Evolutionary conservation across 2,888 invertebrate genomes (phyloP).

Genomic region (Drosophila barbarae): DNA sequence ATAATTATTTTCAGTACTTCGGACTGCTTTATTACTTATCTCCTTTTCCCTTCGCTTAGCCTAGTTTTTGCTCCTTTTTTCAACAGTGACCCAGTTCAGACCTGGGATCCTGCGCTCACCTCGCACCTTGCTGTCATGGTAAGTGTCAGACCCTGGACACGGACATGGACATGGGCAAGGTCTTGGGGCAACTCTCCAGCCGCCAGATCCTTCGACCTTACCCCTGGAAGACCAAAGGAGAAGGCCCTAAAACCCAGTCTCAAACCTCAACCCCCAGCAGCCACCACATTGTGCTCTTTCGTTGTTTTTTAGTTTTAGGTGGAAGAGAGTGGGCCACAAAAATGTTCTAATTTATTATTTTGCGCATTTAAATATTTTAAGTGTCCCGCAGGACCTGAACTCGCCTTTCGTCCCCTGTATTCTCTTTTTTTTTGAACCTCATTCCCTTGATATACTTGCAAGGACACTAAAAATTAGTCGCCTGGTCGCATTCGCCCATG

Average conservation of each 20-base stretch:
- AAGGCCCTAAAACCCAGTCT: slow-evolving; percentile 3
- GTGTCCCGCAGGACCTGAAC: slow-evolving; percentile 67
- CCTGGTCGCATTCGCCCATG: slow-evolving; percentile 40
- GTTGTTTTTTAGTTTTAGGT: slow-evolving; percentile 47
- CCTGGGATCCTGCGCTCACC: slow-evolving; percentile 23
- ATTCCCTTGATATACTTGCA: slow-evolving; percentile 58
- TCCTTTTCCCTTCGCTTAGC: slow-evolving; percentile 6
- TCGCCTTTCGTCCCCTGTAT: slow-evolving; percentile 25
- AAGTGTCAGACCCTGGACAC: slow-evolving; percentile 52
- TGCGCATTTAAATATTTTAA: slow-evolving; percentile 77
- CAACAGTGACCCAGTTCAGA: slow-evolving; percentile 54
- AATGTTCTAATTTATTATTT: slow-evolving; percentile 74
- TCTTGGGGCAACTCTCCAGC: slow-evolving; percentile 22
- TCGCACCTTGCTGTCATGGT: slow-evolving; percentile 52
- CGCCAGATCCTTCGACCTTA: slow-evolving; percentile 7
- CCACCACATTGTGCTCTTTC: slow-evolving; percentile 37
- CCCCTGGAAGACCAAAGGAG: slow-evolving; percentile 6
- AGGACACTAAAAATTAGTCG: slow-evolving; percentile 74
- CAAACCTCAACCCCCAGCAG: background rate
- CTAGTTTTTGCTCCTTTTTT: slow-evolving; percentile 16
- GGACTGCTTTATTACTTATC: slow-evolving; percentile 51
- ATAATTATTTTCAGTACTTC: slow-evolving; percentile 27
- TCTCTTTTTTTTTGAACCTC: slow-evolving; percentile 15
- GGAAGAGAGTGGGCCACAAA: slow-evolving; percentile 39
- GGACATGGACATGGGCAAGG: slow-evolving; percentile 25